phyloP scores from a whole-genome alignment of 2,113 vertebrate genomes.

The Scortum barcoo region DNA sequence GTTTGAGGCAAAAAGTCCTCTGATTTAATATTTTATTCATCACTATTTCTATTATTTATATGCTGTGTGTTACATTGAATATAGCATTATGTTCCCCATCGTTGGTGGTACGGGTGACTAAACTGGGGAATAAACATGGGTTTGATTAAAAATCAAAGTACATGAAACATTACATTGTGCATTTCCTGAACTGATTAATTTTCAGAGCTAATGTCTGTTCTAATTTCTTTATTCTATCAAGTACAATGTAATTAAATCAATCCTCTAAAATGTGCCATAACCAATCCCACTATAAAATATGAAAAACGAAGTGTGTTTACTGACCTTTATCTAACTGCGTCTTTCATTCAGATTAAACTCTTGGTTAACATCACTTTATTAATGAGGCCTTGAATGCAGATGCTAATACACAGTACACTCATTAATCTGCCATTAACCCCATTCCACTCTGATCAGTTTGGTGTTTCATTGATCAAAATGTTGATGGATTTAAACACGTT shows the following conservation, averaged over 20 bases:
- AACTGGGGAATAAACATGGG: background rate
- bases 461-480: conserved; percentile 10
- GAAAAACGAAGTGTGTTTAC: background rate
- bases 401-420: conserved; percentile 43
- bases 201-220: background rate
- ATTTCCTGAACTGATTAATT: background rate
- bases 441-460: conserved; percentile 31
- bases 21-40: background rate
- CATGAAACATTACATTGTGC: background rate
- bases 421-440: conserved; percentile 60
- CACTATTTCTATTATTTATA: background rate
- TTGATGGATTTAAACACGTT: conserved; percentile 9
- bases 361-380: conserved; percentile 27
- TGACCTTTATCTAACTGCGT: conserved; percentile 2
- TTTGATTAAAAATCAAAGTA: background rate
- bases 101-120: background rate
- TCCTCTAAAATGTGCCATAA: conserved; percentile 2
- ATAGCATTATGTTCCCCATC: background rate
- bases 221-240: background rate
- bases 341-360: conserved; percentile 45
- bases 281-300: background rate
- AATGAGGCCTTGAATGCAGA: conserved; percentile 30
- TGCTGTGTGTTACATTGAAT: background rate
- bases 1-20: background rate
- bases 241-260: background rate